Percentiles rank a stretch among this genome's conserved stretches.
Evolutionary conservation across 37 sponge, comb jelly and placozoan genomes (phyloP).

Genomic region (Lycopodina hypogea): DNA sequence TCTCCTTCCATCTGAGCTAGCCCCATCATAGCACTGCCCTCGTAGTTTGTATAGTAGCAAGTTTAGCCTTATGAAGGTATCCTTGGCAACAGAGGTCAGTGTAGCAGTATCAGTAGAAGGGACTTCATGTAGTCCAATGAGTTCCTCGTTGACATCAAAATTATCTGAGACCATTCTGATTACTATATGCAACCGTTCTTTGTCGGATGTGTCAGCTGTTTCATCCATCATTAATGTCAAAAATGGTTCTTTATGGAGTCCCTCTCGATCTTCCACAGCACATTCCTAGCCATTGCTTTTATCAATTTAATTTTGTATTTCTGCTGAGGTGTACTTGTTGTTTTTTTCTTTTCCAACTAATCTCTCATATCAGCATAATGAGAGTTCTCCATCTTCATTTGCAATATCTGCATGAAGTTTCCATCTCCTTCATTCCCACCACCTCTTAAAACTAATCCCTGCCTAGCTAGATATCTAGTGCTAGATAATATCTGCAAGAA

Average conservation of each 20-base stretch:
- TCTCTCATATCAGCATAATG: not conserved
- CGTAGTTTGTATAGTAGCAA: slow-evolving; percentile 3
- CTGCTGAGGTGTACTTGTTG: slow-evolving; percentile 51
- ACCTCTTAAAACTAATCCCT: slow-evolving; percentile 52
- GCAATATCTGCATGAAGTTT: slow-evolving; percentile 40
- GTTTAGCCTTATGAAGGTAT: slow-evolving; percentile 42
- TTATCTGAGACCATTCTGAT: slow-evolving; percentile 29
- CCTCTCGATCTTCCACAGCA: slow-evolving; percentile 20
- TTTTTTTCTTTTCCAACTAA: slow-evolving; percentile 19
- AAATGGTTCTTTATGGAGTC: slow-evolving; percentile 26
- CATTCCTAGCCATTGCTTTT: slow-evolving; percentile 25
- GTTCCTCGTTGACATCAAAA: slow-evolving; percentile 45
- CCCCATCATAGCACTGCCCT: slow-evolving; percentile 66
- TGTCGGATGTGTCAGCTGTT: slow-evolving; percentile 41
- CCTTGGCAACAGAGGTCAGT: slow-evolving; percentile 29
- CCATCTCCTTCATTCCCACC: slow-evolving; percentile 49
- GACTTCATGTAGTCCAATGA: slow-evolving; percentile 34
- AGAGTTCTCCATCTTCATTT: not conserved
- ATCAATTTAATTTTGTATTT: slow-evolving; percentile 51
- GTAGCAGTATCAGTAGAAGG: slow-evolving; percentile 15
- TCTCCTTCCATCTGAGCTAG: slow-evolving; percentile 28
- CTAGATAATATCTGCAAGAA: slow-evolving; percentile 30
- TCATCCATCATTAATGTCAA: slow-evolving; percentile 59
- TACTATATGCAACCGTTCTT: slow-evolving; percentile 38
- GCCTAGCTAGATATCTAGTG: slow-evolving; percentile 40